Conservation (phyloP, 1,140 invertebrate genomes). For the Drosophila lini region DNA sequence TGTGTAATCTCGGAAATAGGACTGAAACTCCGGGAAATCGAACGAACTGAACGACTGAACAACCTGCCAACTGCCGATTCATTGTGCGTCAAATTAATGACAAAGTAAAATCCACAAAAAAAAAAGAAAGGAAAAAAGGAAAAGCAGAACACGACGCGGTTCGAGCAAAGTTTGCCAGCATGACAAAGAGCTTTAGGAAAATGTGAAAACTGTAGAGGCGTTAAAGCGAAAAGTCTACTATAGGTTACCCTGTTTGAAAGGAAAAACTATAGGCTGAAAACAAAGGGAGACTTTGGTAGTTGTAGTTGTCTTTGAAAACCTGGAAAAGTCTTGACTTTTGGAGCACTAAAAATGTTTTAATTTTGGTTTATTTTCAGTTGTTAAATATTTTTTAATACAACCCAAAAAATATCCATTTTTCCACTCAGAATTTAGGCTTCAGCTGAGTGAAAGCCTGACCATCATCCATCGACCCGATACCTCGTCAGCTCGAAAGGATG, state of each 20-base stretch:
- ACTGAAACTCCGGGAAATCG: conserved; percentile 15
- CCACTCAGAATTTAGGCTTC: too few species aligned
- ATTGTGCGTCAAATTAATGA: conserved; percentile 75
- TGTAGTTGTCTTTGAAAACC: neutral
- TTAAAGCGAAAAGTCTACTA: neutral
- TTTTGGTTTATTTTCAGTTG: neutral
- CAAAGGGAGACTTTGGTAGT: neutral
- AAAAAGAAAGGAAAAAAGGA: neutral
- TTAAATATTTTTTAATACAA: too few species aligned
- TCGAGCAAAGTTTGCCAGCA: conserved; percentile 23
- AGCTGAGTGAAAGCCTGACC: neutral
- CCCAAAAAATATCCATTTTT: neutral
- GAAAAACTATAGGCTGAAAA: neutral
- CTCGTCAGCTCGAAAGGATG: neutral
- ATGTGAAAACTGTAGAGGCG: neutral
- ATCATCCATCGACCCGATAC: neutral
- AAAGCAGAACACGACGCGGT: conserved; percentile 12
- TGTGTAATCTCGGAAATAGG: conserved; percentile 39
- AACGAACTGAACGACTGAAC: conserved; percentile 25
- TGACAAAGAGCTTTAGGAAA: conserved; percentile 45
- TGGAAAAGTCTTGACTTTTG: too few species aligned
- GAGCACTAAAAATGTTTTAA: neutral
- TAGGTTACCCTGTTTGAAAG: conserved; percentile 11
- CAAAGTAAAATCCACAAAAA: conserved; percentile 40
- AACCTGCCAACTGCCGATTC: conserved; percentile 54